Evolutionary conservation across 2,113 vertebrate genomes (phyloP).

Genomic region (Eurystomus gularis): DNA sequence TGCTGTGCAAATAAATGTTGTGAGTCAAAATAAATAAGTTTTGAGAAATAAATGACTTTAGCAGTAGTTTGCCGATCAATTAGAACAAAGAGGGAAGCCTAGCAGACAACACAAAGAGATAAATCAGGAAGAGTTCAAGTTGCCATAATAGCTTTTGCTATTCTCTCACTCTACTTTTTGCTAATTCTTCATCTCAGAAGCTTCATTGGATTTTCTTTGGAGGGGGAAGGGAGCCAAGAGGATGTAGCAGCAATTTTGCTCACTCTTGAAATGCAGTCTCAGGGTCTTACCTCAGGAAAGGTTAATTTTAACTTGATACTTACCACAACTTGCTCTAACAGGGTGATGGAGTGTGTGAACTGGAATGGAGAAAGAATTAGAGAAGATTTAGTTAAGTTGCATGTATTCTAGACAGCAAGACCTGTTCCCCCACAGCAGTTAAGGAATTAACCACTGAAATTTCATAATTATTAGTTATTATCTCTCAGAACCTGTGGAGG

Average conservation of each 20-base stretch:
- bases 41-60: slow-evolving; percentile 71
- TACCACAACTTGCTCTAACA: background rate
- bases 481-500: background rate
- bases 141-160: background rate
- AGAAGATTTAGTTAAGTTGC: background rate
- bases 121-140: slow-evolving; percentile 30
- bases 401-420: background rate
- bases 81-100: slow-evolving; percentile 63
- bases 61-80: slow-evolving; percentile 74
- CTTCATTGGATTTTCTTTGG: background rate
- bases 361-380: slow-evolving; percentile 3
- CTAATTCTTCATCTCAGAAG: background rate
- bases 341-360: background rate
- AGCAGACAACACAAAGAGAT: slow-evolving; percentile 38
- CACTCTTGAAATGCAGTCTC: background rate
- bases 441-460: slow-evolving; percentile 21
- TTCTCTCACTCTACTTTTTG: background rate
- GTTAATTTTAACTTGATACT: slow-evolving; percentile 26
- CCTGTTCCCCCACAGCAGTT: background rate
- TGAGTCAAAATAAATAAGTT: slow-evolving; percentile 74
- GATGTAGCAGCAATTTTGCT: background rate
- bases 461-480: slow-evolving; percentile 8
- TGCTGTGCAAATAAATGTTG: slow-evolving; percentile 68
- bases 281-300: background rate
- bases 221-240: background rate